Percentiles rank a stretch among this genome's conserved stretches.
Evolutionary conservation across 2,888 invertebrate genomes (phyloP).

Genomic region (Tortrix viridana): DNA sequence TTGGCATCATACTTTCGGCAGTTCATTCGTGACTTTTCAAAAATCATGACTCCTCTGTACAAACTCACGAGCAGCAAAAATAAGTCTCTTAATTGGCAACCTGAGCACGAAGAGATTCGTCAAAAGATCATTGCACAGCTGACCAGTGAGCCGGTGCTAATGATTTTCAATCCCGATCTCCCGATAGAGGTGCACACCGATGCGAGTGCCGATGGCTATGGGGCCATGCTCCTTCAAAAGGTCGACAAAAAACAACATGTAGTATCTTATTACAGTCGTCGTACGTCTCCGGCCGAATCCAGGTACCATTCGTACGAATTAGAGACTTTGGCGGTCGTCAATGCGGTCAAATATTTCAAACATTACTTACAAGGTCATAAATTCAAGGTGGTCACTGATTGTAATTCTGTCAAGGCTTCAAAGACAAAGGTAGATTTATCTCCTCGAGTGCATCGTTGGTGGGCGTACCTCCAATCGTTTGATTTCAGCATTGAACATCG

Average conservation of each 20-base stretch:
- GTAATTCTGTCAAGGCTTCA: slow-evolving; percentile 39
- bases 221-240: slow-evolving; percentile 12
- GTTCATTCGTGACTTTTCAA: neutral
- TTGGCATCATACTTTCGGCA: slow-evolving; percentile 44
- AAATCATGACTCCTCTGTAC: neutral
- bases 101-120: neutral
- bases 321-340: slow-evolving; percentile 34
- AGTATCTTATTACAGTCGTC: slow-evolving; percentile 14
- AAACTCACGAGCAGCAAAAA: neutral
- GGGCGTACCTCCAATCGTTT: slow-evolving; percentile 39
- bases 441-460: slow-evolving; percentile 43
- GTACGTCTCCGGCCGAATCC: slow-evolving; percentile 12
- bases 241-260: neutral
- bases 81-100: neutral
- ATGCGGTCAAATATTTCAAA: slow-evolving; percentile 37
- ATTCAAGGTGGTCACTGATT: slow-evolving; percentile 40
- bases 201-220: slow-evolving; percentile 15
- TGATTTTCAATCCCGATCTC: slow-evolving; percentile 12
- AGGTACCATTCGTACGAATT: slow-evolving; percentile 38
- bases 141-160: slow-evolving; percentile 10
- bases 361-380: slow-evolving; percentile 35
- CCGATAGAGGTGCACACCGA: slow-evolving; percentile 25
- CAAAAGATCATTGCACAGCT: slow-evolving; percentile 8
- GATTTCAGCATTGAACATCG: neutral
- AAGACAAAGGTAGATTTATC: slow-evolving; percentile 37